Base-by-base conservation (phyloP, 35 echinoderm and acorn worm genomes). In the Nesometra sesokonis region DNA sequence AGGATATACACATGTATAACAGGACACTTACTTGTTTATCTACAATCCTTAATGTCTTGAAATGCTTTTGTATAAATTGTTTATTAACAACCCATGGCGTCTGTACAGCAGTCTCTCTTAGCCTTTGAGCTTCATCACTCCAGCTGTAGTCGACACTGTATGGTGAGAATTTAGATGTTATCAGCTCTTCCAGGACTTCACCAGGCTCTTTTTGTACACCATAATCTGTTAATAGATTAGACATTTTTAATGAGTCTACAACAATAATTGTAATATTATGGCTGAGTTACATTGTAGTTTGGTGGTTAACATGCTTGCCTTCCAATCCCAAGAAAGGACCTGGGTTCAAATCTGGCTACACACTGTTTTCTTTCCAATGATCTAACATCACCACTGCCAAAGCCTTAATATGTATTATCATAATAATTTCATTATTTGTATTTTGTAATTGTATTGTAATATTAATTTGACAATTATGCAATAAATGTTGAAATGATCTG, bases 101-200 rank as follows among this genome's bases (percentile, higher is more conserved):
- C 82, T 99, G 94, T 35, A 99, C 92, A 32, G 96, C 96, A 0
- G 92, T 90, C 36, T 99, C 96, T 76, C 96, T 80, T 29, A 99
- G 82, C 80, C 90, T 80, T 23, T 85, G 85, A 30, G 96, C 96
- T 40, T 99, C 96, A 33, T 88, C 82, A 37, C 96, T 99, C 96
- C 95, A 99, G 47, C 90, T 94, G 83, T 91, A 94, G 77, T 99
- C 96, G 17, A 99, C 92, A 32, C 89, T 92, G 87, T 99, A 99
- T 9, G 96, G 96, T 34, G 96, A 99, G 37, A 86, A 92, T 4
- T 87, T 91, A 80, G 96, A 99, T 0, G 88, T 92, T 31, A 94
- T 88, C 80, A 92, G 76, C 76, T 99, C 96, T 33, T 99, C 96
- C 29, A 99, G 37, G 0, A 81, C 78, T 79, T 99, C 96, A 17